Base-by-base conservation (phyloP, 2,113 vertebrate genomes). In the Circaetus gallicus region DNA sequence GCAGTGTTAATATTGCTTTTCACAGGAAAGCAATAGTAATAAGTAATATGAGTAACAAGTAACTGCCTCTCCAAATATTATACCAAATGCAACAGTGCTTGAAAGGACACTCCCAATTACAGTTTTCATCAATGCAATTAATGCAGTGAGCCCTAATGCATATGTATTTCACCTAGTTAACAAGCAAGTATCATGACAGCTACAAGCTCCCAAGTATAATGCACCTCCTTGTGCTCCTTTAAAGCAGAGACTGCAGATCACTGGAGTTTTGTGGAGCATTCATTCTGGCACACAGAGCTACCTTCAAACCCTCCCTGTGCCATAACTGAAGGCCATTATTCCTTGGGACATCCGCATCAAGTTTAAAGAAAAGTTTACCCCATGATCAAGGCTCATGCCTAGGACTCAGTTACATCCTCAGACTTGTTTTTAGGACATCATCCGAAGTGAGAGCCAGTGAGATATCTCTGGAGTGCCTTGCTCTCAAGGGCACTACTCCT, bases 301-400 rank as follows among this genome's bases (percentile, higher is more conserved):
- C 58, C 58, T 71, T 77, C 36, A 34, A 76, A 38, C n/a, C 18
- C 18, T 78, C 24, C 12, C 53, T 1, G 0, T 31, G 66, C 42
- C 25, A 7, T 28, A 73, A 52, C 14, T 16, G 14, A 49, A 50
- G 28, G 13, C 42, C 24, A 6, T n/a, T 45, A 50, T 73, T 63
- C 53, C 66, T 55, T 1, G 1, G 31, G 45, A 42, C 15, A 84
- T 34, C 7, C 0, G 0, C 22, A 61, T 53, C 13, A 31, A 10
- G 24, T 24, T 69, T 56, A 69, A 62, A 45, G n/a, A 40, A 34
- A 50, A 56, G 28, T 62, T 56, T n/a, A 45, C 17, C 7, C 32
- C 11, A 15, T 3, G 8, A 56, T 40, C 13, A 32, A 56, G 36
- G 36, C 29, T 87, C 21, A n/a, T 29, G 20, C 29, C 42, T 52